Percentiles rank a stretch among this genome's conserved stretches.
Conservation (phyloP, 2,888 invertebrate genomes). For the Stenotaenia linearis region DNA sequence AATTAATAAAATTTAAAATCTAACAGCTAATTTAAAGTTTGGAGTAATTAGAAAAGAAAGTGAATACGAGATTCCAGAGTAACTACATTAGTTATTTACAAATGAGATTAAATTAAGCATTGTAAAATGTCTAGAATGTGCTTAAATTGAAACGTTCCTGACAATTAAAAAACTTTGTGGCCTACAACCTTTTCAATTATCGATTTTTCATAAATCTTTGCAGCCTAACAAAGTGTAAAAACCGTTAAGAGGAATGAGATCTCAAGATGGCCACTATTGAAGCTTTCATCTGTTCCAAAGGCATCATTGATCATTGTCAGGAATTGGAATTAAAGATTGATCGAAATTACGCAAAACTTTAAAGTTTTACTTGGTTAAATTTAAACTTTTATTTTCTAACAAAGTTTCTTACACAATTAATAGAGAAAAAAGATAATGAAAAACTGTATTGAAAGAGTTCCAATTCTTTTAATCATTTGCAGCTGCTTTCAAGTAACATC, state of each 20-base stretch:
- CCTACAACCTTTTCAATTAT: neutral
- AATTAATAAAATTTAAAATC: neutral
- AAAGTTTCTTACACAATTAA: too few relatives aligned
- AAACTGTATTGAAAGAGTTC: neutral
- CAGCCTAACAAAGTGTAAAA: conserved; percentile 10
- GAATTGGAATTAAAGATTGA: neutral
- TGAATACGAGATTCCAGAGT: too few relatives aligned
- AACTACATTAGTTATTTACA: too few relatives aligned
- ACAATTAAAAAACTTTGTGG: neutral
- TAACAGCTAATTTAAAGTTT: too few relatives aligned
- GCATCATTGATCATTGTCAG: neutral
- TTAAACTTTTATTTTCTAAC: neutral
- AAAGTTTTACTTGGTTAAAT: neutral
- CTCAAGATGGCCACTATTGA: neutral
- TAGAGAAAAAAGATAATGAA: neutral
- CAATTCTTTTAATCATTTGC: neutral
- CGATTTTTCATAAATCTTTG: conserved; percentile 5
- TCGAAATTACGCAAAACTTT: neutral
- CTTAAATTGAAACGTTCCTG: neutral
- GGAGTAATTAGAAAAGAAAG: too few relatives aligned
- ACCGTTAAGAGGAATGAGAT: neutral
- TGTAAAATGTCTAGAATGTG: too few relatives aligned
- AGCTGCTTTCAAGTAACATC: neutral
- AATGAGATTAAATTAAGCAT: too few relatives aligned
- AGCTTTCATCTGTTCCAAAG: neutral